phyloP scores from a whole-genome alignment of 1,140 invertebrate genomes.

The Drosophila micromelanica region DNA sequence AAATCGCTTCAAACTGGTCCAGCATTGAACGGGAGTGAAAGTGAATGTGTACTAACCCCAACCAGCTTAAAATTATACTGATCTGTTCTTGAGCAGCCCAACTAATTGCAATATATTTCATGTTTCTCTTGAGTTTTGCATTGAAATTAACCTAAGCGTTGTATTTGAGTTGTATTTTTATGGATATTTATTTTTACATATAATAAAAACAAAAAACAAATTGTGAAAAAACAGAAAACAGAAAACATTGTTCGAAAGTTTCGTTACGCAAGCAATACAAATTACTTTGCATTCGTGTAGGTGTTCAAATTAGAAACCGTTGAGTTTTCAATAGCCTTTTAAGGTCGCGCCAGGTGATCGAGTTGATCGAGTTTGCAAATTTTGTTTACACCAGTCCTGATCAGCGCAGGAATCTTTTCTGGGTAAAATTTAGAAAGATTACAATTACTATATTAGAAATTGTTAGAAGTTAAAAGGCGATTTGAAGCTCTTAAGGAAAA shows the following conservation, averaged over 20 bases:
- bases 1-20: conserved; percentile 68
- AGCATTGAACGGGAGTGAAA: conserved; percentile 36
- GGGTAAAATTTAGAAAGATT: too few relatives aligned
- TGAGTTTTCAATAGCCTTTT: conserved; percentile 39
- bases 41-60: conserved; percentile 14
- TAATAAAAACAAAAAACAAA: conserved; percentile 60
- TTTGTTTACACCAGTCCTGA: not conserved
- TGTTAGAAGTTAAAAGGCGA: too few relatives aligned
- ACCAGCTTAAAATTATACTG: conserved; percentile 19
- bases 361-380: conserved; percentile 48
- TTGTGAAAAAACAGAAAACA: too few relatives aligned
- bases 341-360: conserved; percentile 25
- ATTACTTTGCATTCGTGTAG: conserved; percentile 41
- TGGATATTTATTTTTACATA: conserved; percentile 68
- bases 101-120: conserved; percentile 58
- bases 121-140: conserved; percentile 58
- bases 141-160: conserved; percentile 65
- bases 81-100: conserved; percentile 19
- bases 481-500: too few relatives aligned
- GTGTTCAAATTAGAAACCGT: conserved; percentile 23
- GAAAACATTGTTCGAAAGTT: conserved; percentile 52
- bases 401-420: not conserved
- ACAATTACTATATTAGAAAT: too few relatives aligned
- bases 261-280: too few relatives aligned
- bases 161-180: conserved; percentile 54